Evolutionary conservation across 1,140 invertebrate genomes (phyloP).

Genomic region (Drosophila erecta): DNA sequence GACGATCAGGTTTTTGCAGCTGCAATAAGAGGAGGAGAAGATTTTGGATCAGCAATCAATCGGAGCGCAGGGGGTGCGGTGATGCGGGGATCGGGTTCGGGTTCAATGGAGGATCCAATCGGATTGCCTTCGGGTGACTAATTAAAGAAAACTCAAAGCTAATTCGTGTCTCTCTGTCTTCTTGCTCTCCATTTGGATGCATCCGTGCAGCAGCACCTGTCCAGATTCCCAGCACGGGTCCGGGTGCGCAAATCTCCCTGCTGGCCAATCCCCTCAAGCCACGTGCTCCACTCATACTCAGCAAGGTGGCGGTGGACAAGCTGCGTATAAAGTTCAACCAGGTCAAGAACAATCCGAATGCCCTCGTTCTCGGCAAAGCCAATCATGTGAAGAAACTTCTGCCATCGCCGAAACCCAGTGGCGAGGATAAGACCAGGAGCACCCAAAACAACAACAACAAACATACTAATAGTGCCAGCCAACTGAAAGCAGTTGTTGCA

Average conservation of each 20-base stretch:
- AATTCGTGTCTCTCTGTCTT: constrained; percentile 9
- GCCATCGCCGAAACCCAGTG: not conserved
- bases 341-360: constrained; percentile 44
- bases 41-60: not conserved
- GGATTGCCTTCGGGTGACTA: constrained; percentile 24
- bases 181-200: not conserved
- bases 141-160: constrained; percentile 27
- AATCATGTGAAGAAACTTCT: constrained; percentile 18
- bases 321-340: constrained; percentile 63
- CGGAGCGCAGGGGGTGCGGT: not conserved
- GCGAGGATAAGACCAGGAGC: not conserved
- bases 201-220: constrained; percentile 16
- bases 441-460: constrained; percentile 14
- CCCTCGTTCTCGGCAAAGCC: constrained; percentile 48
- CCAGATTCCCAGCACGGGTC: constrained; percentile 9
- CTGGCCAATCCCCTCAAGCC: constrained; percentile 48
- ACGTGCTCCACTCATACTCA: constrained; percentile 57
- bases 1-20: constrained; percentile 77
- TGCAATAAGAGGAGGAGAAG: constrained; percentile 41
- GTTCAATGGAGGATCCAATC: constrained; percentile 20
- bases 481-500: not conserved
- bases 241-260: constrained; percentile 46
- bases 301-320: constrained; percentile 66
- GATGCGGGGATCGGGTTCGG: not conserved
- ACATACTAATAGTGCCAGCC: not conserved